Evolutionary conservation across 2,888 invertebrate genomes (phyloP).

Genomic region (Drosophila ezoana): DNA sequence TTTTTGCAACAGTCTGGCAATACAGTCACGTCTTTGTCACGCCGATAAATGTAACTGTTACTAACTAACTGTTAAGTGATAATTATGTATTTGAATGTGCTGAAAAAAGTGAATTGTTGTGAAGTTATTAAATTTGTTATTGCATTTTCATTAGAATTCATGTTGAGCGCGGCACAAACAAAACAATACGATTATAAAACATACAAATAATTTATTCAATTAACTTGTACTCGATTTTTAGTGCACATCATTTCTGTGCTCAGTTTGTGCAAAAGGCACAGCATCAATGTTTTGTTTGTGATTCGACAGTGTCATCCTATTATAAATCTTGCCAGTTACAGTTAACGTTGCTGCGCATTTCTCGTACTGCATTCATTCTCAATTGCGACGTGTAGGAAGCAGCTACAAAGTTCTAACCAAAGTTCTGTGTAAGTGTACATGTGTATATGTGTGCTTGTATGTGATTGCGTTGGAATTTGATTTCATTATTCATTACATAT

Average conservation of each 20-base stretch:
- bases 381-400: constrained; percentile 3
- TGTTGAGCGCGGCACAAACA: too few relatives aligned
- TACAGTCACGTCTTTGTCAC: neutral
- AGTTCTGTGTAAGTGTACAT: neutral
- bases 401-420: neutral
- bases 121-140: too few relatives aligned
- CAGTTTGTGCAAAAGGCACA: neutral
- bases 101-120: too few relatives aligned
- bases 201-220: neutral
- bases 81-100: neutral
- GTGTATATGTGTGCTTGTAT: neutral
- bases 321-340: neutral
- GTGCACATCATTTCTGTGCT: neutral
- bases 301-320: constrained; percentile 14
- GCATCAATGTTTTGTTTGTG: neutral
- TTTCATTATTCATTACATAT: constrained; percentile 5
- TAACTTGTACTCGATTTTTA: too few relatives aligned
- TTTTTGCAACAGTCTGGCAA: constrained; percentile 12
- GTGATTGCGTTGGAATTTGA: neutral
- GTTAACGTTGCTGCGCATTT: constrained; percentile 1
- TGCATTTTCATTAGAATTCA: too few relatives aligned
- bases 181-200: too few relatives aligned
- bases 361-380: constrained; percentile 16
- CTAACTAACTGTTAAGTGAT: neutral
- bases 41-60: constrained; percentile 1